A percentile compares a stretch with the other conserved stretches of the same genome.
These are phyloP conservation scores for Acrobasis consociella DNA, from an alignment of 2,888 invertebrate species.

Conservation along the genomic window DNA sequence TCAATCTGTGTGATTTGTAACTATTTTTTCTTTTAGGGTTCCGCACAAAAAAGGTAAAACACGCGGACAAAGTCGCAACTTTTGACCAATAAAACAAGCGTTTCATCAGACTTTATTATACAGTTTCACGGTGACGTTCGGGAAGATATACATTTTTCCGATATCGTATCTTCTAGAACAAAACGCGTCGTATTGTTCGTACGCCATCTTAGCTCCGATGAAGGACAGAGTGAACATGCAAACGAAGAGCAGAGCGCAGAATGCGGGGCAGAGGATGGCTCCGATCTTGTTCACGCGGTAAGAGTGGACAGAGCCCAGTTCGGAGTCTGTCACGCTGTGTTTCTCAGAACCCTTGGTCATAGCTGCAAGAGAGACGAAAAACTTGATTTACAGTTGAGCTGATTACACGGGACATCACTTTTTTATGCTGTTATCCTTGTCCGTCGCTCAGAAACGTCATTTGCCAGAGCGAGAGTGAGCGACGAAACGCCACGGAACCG, in stretches of 20 bases:
- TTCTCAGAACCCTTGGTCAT: conserved; percentile 57
- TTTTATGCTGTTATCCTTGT: no score
- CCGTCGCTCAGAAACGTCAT: no score
- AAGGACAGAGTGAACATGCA: conserved; percentile 56
- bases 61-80: neutral
- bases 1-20: no score
- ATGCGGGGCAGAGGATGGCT: conserved; percentile 64
- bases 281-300: conserved; percentile 51
- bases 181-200: conserved; percentile 62
- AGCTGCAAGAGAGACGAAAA: conserved; percentile 41
- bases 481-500: no score
- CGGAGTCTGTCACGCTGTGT: conserved; percentile 58
- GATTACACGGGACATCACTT: no score
- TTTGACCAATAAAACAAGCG: neutral
- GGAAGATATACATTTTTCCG: conserved; percentile 55
- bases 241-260: conserved; percentile 64
- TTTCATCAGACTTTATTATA: neutral
- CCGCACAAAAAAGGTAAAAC: no score
- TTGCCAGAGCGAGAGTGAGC: no score
- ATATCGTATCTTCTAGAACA: conserved; percentile 51
- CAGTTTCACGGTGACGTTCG: conserved; percentile 47
- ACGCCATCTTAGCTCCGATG: conserved; percentile 57
- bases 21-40: no score
- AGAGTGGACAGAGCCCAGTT: conserved; percentile 49
- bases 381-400: no score